Base-by-base conservation (phyloP, 2,888 invertebrate species). In the Drosophila trichaetosa region DNA sequence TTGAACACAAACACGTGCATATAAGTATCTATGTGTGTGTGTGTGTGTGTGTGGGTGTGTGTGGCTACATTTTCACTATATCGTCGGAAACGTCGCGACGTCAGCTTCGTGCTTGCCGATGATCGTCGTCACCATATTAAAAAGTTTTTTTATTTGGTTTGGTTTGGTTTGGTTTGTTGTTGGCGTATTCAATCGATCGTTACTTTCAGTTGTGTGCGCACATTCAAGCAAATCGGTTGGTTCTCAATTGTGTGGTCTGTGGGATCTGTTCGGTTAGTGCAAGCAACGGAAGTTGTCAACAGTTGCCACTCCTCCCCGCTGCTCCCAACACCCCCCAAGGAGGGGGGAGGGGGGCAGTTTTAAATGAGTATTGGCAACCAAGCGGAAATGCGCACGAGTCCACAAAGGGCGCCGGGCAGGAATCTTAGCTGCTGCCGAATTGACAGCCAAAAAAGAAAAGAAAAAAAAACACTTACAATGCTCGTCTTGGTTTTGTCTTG, bases 221-320 rank as follows among this genome's bases (percentile, higher is more conserved):
- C 90, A 74, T 84, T 90, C 85, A 84, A 84, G 89, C 90, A 82
- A 84, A 82, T 84, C 87, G 89, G 87, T 89, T 87, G 79, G 69
- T 64, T 62, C 42, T 48, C 57, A 34, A 66, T 40, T 56, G 53
- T 60, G 54, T 75, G 67, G 57, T 52, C 29, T 24, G 48, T 29
- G 21, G 36, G 57, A 69, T 74, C 76, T 63, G 51, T 69, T 82
- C 85, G 31, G 73, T 89, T 84, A 70, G 87, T 87, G 85, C 85
- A 73, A 82, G 85, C 83, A 76, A 46, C 90, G 90, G 85, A 85
- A 89, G 86, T 85, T 60, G 80, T 52, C 67, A 67, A 67, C 71
- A 67, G 42, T 16, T 21, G 29, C 38, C 54, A 4, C 34, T 24
- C 10, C 53, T 10, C 38, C 29, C 42, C 42, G 54, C 53, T 27